phyloP scores from a whole-genome alignment of 2,797 vertebrate genomes.

The Gallinago nigripennis region DNA sequence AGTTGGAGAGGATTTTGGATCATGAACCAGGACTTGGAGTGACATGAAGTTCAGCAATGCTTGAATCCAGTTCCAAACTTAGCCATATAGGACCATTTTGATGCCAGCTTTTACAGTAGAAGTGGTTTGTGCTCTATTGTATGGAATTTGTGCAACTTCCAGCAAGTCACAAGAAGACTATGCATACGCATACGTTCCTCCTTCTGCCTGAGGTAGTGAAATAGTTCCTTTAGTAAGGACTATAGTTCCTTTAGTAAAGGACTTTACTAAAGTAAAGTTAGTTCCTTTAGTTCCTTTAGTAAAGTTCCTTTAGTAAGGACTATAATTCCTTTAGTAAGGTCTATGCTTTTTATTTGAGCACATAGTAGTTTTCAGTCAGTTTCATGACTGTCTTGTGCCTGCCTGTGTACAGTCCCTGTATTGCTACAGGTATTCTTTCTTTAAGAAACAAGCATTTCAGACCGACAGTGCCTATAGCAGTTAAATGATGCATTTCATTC shows the following conservation, averaged over 20 bases:
- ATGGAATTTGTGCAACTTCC: not conserved
- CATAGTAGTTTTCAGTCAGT: not conserved
- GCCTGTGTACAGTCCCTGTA: not conserved
- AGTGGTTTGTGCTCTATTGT: not conserved
- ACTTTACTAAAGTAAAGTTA: no score
- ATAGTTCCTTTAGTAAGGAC: not conserved
- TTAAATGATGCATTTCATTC: not conserved
- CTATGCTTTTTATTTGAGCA: not conserved
- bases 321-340: not conserved
- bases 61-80: not conserved
- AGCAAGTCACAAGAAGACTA: not conserved
- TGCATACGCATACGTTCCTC: not conserved
- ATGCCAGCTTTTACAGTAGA: not conserved
- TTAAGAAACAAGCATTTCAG: not conserved
- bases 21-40: not conserved
- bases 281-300: not conserved
- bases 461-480: not conserved
- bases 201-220: not conserved
- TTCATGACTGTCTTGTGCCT: not conserved
- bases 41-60: not conserved
- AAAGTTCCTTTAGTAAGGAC: not conserved
- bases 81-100: not conserved
- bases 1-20: not conserved
- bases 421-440: not conserved
- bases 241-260: not conserved